Base-by-base conservation (phyloP, 2,888 invertebrate species). In the Meloe dianella region DNA sequence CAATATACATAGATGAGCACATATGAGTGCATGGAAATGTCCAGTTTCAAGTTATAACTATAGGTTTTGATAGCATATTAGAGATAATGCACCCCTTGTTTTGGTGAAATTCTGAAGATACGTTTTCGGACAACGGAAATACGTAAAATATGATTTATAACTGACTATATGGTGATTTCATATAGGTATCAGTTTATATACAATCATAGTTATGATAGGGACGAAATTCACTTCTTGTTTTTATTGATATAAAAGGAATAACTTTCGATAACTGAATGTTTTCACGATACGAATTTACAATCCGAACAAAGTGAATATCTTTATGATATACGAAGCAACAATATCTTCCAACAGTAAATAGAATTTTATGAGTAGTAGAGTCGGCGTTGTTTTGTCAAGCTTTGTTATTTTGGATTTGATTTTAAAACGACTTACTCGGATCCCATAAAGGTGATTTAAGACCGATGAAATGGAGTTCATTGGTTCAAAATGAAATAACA, bases 131-230 rank as follows among this genome's bases (percentile, higher is more conserved):
- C 75, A 78, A 74, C 77, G 77, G 79, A 78, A 78, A 77, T 78
- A 77, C 78, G 78, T 78, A 79, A 80, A 79, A 80, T 75, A 73
- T 79, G 79, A 80, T 80, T 79, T 79, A 80, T 73, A 73, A 73
- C 57, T 67, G 71, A 70, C 64, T 77, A 73, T 78, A 78, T 77
- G 78, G 75, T 77, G 77, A 78, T 78, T 77, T 72, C 71, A 73
- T 77, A 75, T 78, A 76, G 76, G 77, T 77, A 77, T 74, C 76
- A 75, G 74, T 73, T 77, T 77, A 75, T 75, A 74, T 73, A 69
- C 73, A 73, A 74, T 74, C 72, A 72, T 69, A 69, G 70, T 69
- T 68, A 69, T 67, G 69, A 71, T 66, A 64, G 66, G 58, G 64
- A 68, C 59, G 57, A 64, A 71, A 68, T 68, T 71, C 60, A 65